A percentile compares a stretch with the other conserved stretches of the same genome.
These are phyloP conservation scores for Drosophila watanabei DNA, from an alignment of 1,140 invertebrate species.

Conservation along the genomic window DNA sequence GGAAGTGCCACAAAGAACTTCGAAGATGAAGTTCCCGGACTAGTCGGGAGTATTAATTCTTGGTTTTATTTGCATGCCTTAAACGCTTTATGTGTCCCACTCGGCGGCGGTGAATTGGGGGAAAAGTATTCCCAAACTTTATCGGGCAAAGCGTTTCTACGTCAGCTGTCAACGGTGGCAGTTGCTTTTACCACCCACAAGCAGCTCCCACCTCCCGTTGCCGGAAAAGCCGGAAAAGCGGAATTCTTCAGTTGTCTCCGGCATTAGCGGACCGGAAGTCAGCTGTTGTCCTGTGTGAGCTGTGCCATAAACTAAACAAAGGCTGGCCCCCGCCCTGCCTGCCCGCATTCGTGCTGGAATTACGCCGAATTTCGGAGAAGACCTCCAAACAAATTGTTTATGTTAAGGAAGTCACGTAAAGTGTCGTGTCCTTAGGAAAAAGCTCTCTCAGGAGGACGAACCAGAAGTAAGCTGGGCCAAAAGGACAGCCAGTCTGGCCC, in stretches of 20 bases:
- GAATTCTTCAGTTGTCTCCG: slow-evolving; percentile 52
- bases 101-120: background rate
- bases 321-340: slow-evolving; percentile 20
- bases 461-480: slow-evolving; percentile 11
- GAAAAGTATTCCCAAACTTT: slow-evolving; percentile 48
- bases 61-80: slow-evolving; percentile 42
- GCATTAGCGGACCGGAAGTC: slow-evolving; percentile 63
- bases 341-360: slow-evolving; percentile 7
- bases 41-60: slow-evolving; percentile 50
- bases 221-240: slow-evolving; percentile 25
- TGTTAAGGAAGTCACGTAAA: slow-evolving; percentile 73
- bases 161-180: slow-evolving; percentile 61
- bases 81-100: slow-evolving; percentile 65
- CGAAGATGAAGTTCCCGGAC: slow-evolving; percentile 42
- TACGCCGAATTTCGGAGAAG: slow-evolving; percentile 34
- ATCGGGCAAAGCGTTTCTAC: slow-evolving; percentile 33
- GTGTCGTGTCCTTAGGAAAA: slow-evolving; percentile 42
- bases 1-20: slow-evolving; percentile 74
- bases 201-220: background rate
- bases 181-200: slow-evolving; percentile 13
- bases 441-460: slow-evolving; percentile 28
- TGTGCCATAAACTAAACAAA: slow-evolving; percentile 67
- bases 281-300: slow-evolving; percentile 53
- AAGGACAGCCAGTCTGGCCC: slow-evolving; percentile 11
- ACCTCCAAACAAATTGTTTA: slow-evolving; percentile 71